Base-by-base conservation (phyloP, 2,113 vertebrate species). In the Notothenia rossii region DNA sequence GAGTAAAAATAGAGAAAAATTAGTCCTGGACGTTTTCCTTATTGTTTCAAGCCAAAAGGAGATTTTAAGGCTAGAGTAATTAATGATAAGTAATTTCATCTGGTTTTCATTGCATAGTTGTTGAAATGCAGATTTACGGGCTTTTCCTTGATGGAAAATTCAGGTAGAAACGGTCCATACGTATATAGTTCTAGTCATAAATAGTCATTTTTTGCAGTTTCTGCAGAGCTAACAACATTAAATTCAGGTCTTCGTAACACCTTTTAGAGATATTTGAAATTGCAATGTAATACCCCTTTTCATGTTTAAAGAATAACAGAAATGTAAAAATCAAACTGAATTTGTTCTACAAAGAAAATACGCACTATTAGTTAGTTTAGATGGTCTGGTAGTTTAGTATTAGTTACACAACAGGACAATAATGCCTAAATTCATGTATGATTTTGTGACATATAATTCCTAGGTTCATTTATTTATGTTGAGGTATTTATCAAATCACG, bases 41-140 rank as follows among this genome's bases (percentile, higher is more conserved):
- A 33, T 53, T 74, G 63, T 55, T 33, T n/a, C 36, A 73, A 7
- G 48, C 68, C 80, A 85, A 72, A 65, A 58, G 7, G 15, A 50
- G n/a, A 76, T 64, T 75, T 50, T n/a, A 70, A 51, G 33, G 20
- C 15, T n/a, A 36, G 56, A 46, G 53, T 59, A 53, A 64, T 65
- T 48, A 53, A 78, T 83, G 25, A 61, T n/a, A 49, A 66, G 29
- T 43, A 53, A 68, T 49, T 72, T 15, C 49, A 64, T 55, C 40
- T 66, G 29, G 5, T 36, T 77, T 70, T 65, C 11, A 22, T 43
- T 25, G 14, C 12, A 3, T 20, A 45, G 7, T 14, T 50, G 18
- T 58, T 18, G 40, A 64, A 64, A 51, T 76, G 43, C n/a, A 54
- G 40, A 59, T 81, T 65, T 51, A 55, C 22, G 63, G 22, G 10